Evolutionary conservation across 2,888 invertebrate species (phyloP), one percentile per base, ranked within the genome.

Genomic region (Sarcophaga variegata): DNA sequence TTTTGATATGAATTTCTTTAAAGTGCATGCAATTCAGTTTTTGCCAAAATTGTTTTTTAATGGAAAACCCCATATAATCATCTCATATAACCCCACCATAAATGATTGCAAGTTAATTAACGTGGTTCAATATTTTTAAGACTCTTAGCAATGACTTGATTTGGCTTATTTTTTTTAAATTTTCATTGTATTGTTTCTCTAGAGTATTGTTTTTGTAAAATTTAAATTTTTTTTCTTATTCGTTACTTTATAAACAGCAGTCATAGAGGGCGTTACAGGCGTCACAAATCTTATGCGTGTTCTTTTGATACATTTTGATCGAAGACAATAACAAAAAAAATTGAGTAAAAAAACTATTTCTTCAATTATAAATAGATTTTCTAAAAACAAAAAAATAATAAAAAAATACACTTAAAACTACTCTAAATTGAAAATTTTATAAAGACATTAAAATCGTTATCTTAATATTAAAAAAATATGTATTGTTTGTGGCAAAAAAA

Each of bases 221-320:
- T 74, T 83, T 80, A 37, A 70, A 78, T 77, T 75, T 54, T 64
- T 72, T 75, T 75, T 77, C 77, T 63, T 47, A 49, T 49, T 86
- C 81, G 64, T 69, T 75, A n/a, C 76, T 87, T 64, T 74, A 45
- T 72, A 85, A 81, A 85, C 87, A 83, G 85, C 85, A 85, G 87
- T 85, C 83, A 45, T 79, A 88, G 88, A 88, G 88, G 88, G 88
- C 86, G 88, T 88, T 82, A n/a, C 81, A 88, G 86, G 88, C 87
- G 86, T 88, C 87, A 86, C 75, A 87, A 87, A 81, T 84, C 86
- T 81, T 84, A 84, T 87, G 86, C 83, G 84, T 81, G 86, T 85
- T 78, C 81, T 75, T 82, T 45, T 80, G 69, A 78, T 82, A 81
- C 14, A 71, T 45, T 47, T 67, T 76, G 62, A 54, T 37, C 17